Percentiles rank a stretch among this genome's conserved stretches.
phyloP scores from a whole-genome alignment of 2,888 invertebrate species.

The Euspilapteryx auroguttella region DNA sequence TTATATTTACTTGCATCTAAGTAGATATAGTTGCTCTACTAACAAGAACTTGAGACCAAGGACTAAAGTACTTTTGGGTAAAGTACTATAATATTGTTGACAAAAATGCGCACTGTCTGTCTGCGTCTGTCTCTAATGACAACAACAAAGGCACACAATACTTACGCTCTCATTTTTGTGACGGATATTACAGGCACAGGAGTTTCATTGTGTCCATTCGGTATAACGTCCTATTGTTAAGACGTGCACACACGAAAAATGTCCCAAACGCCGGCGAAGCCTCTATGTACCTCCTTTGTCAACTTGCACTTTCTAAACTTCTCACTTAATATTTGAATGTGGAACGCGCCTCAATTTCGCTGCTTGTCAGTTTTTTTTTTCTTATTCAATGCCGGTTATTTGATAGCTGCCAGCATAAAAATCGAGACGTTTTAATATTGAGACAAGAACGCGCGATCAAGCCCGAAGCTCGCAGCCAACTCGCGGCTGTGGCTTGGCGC shows the following conservation, averaged over 20 bases:
- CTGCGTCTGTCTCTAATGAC: no score
- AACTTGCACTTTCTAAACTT: conserved; percentile 12
- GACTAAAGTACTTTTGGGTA: no score
- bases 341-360: neutral
- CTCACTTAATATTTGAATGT: conserved; percentile 24
- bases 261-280: conserved; percentile 12
- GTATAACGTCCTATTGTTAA: conserved; percentile 19
- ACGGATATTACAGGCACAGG: conserved; percentile 37
- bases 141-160: no score
- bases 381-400: no score
- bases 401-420: no score
- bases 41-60: no score
- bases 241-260: conserved; percentile 20
- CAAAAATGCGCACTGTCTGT: no score
- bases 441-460: conserved; percentile 52
- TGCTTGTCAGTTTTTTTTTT: neutral
- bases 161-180: conserved; percentile 54
- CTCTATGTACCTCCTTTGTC: conserved; percentile 9
- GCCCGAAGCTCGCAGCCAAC: conserved; percentile 46
- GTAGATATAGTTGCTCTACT: conserved; percentile 2
- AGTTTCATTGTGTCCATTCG: conserved; percentile 38
- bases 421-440: no score
- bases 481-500: conserved; percentile 32
- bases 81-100: no score
- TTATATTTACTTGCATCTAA: conserved; percentile 3